Conservation (phyloP, 2,797 vertebrate genomes). For the Jordanella pulchra region DNA sequence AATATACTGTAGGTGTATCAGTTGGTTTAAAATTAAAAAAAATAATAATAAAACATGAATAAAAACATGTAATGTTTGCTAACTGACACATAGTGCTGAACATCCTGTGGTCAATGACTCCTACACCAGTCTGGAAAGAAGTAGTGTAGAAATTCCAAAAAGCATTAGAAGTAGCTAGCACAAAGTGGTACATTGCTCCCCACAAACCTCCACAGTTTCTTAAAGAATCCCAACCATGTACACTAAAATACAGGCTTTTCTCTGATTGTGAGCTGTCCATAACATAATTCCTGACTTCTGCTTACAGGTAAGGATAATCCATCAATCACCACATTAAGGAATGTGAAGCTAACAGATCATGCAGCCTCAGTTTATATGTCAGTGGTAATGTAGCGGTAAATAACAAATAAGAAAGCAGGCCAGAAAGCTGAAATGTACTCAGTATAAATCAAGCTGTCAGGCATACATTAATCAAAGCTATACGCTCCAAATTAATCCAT, state of each 20-base stretch:
- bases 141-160: too few relatives aligned
- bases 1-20: too few relatives aligned
- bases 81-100: neutral
- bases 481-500: neutral
- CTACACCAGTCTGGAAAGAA: too few relatives aligned
- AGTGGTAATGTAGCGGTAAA: constrained; percentile 18
- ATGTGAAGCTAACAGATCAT: constrained; percentile 3
- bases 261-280: neutral
- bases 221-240: neutral
- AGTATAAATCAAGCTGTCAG: constrained; percentile 10
- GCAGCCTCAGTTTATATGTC: constrained; percentile 25
- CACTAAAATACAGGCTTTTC: too few relatives aligned
- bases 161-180: neutral
- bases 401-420: constrained; percentile 9
- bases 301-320: constrained; percentile 1
- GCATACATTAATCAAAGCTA: constrained; percentile 7
- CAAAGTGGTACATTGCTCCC: neutral
- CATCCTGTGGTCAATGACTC: neutral
- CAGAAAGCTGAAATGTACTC: constrained; percentile 1
- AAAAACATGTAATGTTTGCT: neutral
- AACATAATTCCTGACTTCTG: neutral
- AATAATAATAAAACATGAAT: too few relatives aligned
- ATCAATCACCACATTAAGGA: constrained; percentile 2
- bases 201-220: neutral
- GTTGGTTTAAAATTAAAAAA: neutral